Evolutionary conservation across 2,888 invertebrate species (phyloP), one percentile per base, ranked within the genome.

Genomic region (Caradrina kadenii): DNA sequence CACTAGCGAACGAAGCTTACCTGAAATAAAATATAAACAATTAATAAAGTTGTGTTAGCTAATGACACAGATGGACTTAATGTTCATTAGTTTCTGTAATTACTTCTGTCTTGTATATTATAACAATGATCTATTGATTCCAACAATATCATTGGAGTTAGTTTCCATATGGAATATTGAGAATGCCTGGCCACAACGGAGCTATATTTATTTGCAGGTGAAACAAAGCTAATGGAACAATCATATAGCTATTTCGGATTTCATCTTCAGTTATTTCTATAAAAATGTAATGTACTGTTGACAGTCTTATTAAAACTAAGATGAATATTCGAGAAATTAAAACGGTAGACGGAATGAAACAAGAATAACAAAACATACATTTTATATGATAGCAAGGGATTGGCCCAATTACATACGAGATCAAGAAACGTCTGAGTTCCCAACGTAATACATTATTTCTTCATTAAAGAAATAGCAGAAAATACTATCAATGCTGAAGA

Each of bases 21-120:
- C 87, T 89, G 89, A 79, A 90, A 76, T 67, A 76, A 85, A 69
- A 72, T 61, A 81, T 61, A 78, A 65, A 73, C 49, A 69, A 11
- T 74, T 79, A 39, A 13, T 39, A 78, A 58, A 49, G 50, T 52
- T 68, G 49, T 72, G 56, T 71, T 68, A 71, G 52, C 39, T 73
- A 65, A 58, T 58, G 52, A 70, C 35, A 35, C 49, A 45, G 5
- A 67, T 7, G 1, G 48, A 42, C 10, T 58, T 50, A 10, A 52
- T 54, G 31, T 39, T 62, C 52, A 72, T 62, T 62, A 59, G 48
- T 19, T 49, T 49, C 52, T 60, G 49, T 56, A 65, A 71, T 75
- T 63, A 65, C 35, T 66, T 26, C 17, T 56, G 19, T 15, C 22
- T 39, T 39, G 39, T 39, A 13, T 74, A 19, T n/a, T 63, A 67